Base-by-base conservation (phyloP, 2,113 vertebrate genomes). In the cat (Felis catus) region DNA sequence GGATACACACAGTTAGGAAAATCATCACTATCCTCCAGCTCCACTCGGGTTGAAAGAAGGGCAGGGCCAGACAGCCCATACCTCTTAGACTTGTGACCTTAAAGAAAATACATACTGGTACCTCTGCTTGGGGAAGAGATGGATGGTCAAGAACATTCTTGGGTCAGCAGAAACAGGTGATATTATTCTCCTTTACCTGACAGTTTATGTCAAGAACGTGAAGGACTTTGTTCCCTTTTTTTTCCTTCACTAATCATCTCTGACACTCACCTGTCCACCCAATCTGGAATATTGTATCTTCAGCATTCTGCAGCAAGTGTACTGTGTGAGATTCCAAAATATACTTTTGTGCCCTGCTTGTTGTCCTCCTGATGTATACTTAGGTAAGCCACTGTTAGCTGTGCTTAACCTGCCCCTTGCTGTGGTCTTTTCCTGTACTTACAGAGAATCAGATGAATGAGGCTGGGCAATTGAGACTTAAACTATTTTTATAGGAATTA, bases 181-280 rank as follows among this genome's bases (percentile, higher is more conserved):
- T 95, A 41, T 82, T 45, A 74, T 71, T 96, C 36, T 53, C 45
- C 73, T 96, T 96, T 73, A 58, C 70, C 68, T 79, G 74, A 73
- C 80, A 95, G 31, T 85, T 91, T 89, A 29, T 89, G 66, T 94
- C 83, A 94, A 87, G 79, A 87, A 92, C 68, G 25, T 85, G 85
- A 78, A 95, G 29, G 87, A 39, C 83, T 94, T 93, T 91, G 73
- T 91, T 95, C 31, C 73, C 11, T 11, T 87, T 95, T 58, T 58
- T 85, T 86, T 71, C 79, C 23, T 85, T 97, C 48, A 45, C 39
- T 92, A 91, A 94, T 97, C 89, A 93, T 91, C 73, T 98, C 71
- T 92, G 92, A 95, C 90, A 93, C 31, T 45, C 68, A 87, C 74
- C 89, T 94, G 87, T 61, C 31, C 61, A 86, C 27, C 14, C 71